Evolutionary conservation across 2,113 vertebrate species (phyloP), one percentile per base, ranked within the genome.

Genomic region (Urocitellus parryii): DNA sequence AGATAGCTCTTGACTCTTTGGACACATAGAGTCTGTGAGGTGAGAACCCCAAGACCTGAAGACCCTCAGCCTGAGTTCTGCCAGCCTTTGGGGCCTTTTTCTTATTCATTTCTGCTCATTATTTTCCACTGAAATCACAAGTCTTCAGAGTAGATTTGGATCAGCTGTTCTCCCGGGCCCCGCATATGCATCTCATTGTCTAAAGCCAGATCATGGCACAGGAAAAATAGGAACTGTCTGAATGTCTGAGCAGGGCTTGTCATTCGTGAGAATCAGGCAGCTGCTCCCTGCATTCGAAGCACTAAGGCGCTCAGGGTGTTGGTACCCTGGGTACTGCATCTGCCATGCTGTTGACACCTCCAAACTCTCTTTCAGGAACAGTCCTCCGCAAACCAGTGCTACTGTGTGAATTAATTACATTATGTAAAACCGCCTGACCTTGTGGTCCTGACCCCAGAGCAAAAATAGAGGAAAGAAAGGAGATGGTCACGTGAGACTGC

Each of bases 101-200:
- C 53, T 8, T 8, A 45, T 4, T 63, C 92, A 96, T 96, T 97
- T 37, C 48, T 77, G 88, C 27, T 77, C 72, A 24, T 72, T 84
- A 77, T 42, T 91, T 91, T 77, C 84, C 77, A 68, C 45, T 22
- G 70, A 86, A 42, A 80, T 72, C 83, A 34, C 8, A 70, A 45
- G 85, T 67, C 95, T 77, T 96, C 70, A 11, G 82, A 88, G 92
- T 20, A 24, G 65, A 39, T 56, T n/a, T 90, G 91, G 51, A 63
- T 85, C 42, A 20, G 45, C 94, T 18, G 7, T 74, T 39, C 74
- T 78, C 22, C 48, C 14, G 67, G 63, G 68, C 70, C 34, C 53
- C 51, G 25, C 0, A 2, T 29, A 74, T 1, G 56, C 80, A 68
- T 88, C 34, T 89, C 97, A 58, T 48, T 94, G 86, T 91, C 34